These are phyloP conservation scores for Nesogale talazaci DNA, from an alignment of 2,113 vertebrate genomes.

Conservation along the genomic window DNA sequence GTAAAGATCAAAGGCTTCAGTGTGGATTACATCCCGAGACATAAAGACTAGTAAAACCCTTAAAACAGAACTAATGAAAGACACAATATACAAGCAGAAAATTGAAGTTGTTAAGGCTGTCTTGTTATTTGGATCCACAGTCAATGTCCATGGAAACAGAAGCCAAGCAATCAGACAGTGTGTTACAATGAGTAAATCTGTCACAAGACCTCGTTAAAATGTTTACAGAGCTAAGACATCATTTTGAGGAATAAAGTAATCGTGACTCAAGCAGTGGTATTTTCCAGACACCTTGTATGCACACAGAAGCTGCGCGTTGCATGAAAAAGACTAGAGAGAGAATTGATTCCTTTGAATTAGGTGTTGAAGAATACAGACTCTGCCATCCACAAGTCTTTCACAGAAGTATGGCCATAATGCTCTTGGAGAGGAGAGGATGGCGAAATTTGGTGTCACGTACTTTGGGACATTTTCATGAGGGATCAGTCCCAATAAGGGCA, in stretches of 20 bases:
- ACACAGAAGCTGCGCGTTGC: not conserved
- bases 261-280: not conserved
- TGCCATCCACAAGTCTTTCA: not conserved
- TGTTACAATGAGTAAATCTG: not conserved
- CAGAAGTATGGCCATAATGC: not conserved
- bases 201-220: not conserved
- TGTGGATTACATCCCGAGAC: not conserved
- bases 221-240: not conserved
- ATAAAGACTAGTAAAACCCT: not conserved
- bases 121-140: not conserved
- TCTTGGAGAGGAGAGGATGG: not conserved
- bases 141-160: not conserved
- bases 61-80: not conserved
- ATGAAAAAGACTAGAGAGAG: not conserved
- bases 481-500: not conserved
- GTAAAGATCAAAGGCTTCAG: not conserved
- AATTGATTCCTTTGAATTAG: not conserved
- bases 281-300: not conserved
- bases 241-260: not conserved
- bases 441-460: not conserved
- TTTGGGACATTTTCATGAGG: not conserved
- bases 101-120: not conserved
- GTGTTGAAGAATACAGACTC: not conserved
- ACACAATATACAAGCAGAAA: not conserved
- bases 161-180: not conserved